phyloP scores from a whole-genome alignment of 2,888 invertebrate genomes.

The Athripsodes cinereus region DNA sequence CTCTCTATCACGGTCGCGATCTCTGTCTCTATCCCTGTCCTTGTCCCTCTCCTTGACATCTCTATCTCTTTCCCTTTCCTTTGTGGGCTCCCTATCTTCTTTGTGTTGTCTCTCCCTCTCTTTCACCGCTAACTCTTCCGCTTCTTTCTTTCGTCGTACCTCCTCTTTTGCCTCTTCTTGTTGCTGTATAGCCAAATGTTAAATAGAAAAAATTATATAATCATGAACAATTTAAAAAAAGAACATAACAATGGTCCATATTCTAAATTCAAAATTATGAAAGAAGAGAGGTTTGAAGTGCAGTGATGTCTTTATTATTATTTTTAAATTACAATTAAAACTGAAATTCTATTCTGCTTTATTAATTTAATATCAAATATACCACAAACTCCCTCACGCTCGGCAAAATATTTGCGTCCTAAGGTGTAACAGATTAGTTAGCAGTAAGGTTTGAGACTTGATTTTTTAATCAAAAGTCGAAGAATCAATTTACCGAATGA shows the following conservation, averaged over 20 bases:
- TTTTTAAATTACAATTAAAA: too few species aligned
- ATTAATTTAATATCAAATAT: too few species aligned
- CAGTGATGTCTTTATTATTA: too few species aligned
- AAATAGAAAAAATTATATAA: constrained; percentile 1
- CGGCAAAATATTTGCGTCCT: too few species aligned
- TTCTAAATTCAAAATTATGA: not conserved
- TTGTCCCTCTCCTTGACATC: constrained; percentile 35
- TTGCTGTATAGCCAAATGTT: constrained; percentile 50
- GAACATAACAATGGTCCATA: not conserved
- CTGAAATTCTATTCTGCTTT: too few species aligned
- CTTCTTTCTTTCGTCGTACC: constrained; percentile 63
- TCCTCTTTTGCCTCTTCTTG: constrained; percentile 70
- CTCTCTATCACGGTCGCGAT: constrained; percentile 35
- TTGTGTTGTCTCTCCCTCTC: constrained; percentile 37
- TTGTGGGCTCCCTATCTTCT: constrained; percentile 34
- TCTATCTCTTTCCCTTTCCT: constrained; percentile 36
- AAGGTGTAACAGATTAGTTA: too few species aligned
- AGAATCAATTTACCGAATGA: too few species aligned
- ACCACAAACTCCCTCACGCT: too few species aligned
- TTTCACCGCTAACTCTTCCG: constrained; percentile 50
- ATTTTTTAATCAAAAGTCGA: too few species aligned
- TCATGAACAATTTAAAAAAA: not conserved
- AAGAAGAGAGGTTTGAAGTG: not conserved
- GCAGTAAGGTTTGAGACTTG: too few species aligned
- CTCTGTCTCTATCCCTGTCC: constrained; percentile 31